Evolutionary conservation across 1,140 invertebrate genomes (phyloP), one percentile per base, ranked within the genome.

Genomic region (Triops longicaudatus): DNA sequence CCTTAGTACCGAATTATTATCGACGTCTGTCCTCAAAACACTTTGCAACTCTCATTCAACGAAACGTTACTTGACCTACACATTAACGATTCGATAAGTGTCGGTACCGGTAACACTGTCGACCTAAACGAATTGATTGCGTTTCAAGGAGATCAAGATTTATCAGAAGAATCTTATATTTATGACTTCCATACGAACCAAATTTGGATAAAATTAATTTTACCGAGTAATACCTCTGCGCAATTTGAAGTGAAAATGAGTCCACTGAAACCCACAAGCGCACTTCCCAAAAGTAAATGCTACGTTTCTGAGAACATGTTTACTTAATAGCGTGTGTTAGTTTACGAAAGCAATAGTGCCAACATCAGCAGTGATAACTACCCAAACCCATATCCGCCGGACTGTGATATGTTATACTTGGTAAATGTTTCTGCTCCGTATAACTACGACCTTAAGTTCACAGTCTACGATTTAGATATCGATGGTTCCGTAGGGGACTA

Each of bases 351-450:
- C 7, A 63, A 1, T 63, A 63, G 14, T 5, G 50, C 10, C 50
- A 63, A 63, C 22, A 63, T 63, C 17, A 63, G 50, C 22, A 63
- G 50, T 63, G 50, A 63, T n/a, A 63, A 63, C 50, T 63, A 63
- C 50, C 50, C 50, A 22, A 63, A 17, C 17, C 50, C 50, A 22
- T 63, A 63, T 63, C 50, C 50, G 50, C 17, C 50, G 5, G 17
- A 63, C 17, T 6, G 17, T 1, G 50, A 63, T 6, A 22, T 14
- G 6, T 7, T 63, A 2, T 63, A 12, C 2, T 63, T 63, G 9
- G 17, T 63, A 17, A 63, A 63, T 14, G 17, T 63, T 63, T 63
- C 50, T 63, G 50, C 50, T 10, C 10, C 50, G 14, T 63, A 63
- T 63, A 63, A 63, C 14, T 63, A 63, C 50, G 50, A 63, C 50